A percentile compares a stretch with the other conserved stretches of the same genome.
These are phyloP conservation scores for Ditylenchus weischeri DNA, from an alignment of 2,888 invertebrate species.

Conservation along the genomic window DNA sequence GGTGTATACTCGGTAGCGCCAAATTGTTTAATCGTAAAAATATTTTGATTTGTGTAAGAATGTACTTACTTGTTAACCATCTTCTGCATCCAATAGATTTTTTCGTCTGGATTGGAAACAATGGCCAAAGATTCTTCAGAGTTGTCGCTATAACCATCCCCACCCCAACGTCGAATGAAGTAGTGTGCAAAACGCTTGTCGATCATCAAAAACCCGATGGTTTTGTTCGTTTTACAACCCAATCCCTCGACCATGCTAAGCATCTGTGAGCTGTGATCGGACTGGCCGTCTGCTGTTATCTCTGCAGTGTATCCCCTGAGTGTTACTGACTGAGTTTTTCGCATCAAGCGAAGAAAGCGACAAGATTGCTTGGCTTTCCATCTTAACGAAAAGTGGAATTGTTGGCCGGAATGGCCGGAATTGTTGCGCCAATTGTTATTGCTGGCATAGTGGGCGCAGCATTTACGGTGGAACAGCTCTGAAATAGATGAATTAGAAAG, in stretches of 20 bases:
- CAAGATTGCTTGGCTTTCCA: neutral
- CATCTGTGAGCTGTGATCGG: too few relatives aligned
- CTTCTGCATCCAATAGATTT: neutral
- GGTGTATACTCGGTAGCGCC: too few relatives aligned
- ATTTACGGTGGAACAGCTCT: slow-evolving; percentile 17
- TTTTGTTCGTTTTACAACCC: slow-evolving; percentile 26
- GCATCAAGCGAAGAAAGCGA: neutral
- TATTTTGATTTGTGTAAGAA: too few relatives aligned
- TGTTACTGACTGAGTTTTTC: neutral
- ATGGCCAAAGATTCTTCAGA: neutral
- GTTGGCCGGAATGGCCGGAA: too few relatives aligned
- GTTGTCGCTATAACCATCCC: neutral
- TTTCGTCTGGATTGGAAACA: slow-evolving; percentile 2
- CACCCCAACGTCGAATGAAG: slow-evolving; percentile 21
- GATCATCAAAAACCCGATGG: slow-evolving; percentile 24
- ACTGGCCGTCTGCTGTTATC: too few relatives aligned
- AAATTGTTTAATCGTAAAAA: too few relatives aligned
- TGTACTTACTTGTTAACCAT: neutral
- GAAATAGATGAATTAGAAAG: neutral
- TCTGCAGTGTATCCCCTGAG: too few relatives aligned
- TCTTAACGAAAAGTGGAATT: neutral
- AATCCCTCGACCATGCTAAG: slow-evolving; percentile 9
- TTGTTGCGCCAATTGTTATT: too few relatives aligned
- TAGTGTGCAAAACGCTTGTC: slow-evolving; percentile 17
- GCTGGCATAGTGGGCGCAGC: neutral